Conservation (phyloP, 2,113 vertebrate species). For the Colius striatus region DNA sequence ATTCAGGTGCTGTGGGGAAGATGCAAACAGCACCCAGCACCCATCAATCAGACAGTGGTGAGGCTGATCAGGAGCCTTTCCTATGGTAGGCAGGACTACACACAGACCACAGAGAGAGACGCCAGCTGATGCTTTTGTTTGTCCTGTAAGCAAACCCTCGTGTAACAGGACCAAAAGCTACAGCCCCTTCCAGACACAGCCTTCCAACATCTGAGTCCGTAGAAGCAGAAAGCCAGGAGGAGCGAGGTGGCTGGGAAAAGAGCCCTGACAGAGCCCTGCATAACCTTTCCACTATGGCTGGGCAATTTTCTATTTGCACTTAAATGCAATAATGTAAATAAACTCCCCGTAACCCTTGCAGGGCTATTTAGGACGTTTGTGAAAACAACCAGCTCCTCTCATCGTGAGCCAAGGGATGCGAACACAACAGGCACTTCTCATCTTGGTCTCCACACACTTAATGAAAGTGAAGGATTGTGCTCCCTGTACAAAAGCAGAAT, state of each 20-base stretch:
- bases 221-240: background rate
- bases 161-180: background rate
- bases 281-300: conserved; percentile 48
- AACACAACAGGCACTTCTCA: conserved; percentile 68
- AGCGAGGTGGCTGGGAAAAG: conserved; percentile 35
- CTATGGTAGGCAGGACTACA: background rate
- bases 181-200: background rate
- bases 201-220: conserved; percentile 14
- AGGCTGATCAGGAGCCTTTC: background rate
- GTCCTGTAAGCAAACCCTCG: background rate
- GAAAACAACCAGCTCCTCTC: conserved; percentile 62
- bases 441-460: conserved; percentile 44
- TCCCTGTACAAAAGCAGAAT: conserved; percentile 56
- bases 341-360: conserved; percentile 61
- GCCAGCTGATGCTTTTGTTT: background rate
- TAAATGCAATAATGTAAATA: conserved; percentile 71
- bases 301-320: conserved; percentile 63
- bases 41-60: background rate
- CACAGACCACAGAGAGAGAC: background rate
- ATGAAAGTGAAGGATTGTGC: conserved; percentile 72
- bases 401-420: conserved; percentile 59
- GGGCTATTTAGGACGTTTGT: conserved; percentile 42
- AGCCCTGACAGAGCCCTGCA: conserved; percentile 36
- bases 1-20: background rate
- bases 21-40: background rate